Evolutionary conservation across 2,888 invertebrate genomes (phyloP).

Genomic region (Pasiphila rectangulata): DNA sequence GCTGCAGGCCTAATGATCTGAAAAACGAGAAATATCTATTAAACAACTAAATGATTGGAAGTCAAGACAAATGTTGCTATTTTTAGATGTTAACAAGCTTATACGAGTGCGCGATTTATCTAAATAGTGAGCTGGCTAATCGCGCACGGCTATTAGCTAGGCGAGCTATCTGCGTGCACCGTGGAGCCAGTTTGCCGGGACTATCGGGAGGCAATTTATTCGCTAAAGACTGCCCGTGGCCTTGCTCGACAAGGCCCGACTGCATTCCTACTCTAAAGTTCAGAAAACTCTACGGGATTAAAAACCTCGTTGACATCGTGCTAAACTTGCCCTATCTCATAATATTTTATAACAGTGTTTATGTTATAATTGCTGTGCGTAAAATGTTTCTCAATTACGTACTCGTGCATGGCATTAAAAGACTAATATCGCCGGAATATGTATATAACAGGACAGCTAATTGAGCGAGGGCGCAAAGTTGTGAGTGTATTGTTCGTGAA

Average conservation of each 20-base stretch:
- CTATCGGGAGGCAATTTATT: conserved; percentile 70
- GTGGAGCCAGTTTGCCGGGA: conserved; percentile 52
- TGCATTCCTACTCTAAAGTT: conserved; percentile 65
- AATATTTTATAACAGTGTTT: conserved; percentile 10
- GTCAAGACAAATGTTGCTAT: conserved; percentile 16
- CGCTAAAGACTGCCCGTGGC: conserved; percentile 66
- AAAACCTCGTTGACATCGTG: conserved; percentile 45
- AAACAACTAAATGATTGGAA: conserved; percentile 14
- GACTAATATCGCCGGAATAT: neutral
- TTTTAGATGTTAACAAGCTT: conserved; percentile 22
- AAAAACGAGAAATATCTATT: conserved; percentile 35
- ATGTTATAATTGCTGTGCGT: neutral
- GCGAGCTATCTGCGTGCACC: conserved; percentile 43
- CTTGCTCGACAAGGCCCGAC: conserved; percentile 51
- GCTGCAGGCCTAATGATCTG: conserved; percentile 90
- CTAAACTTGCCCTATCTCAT: conserved; percentile 20
- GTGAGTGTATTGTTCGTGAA: conserved; percentile 12
- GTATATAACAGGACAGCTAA: conserved; percentile 4
- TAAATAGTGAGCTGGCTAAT: conserved; percentile 62
- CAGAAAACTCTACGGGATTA: conserved; percentile 63
- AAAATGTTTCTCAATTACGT: conserved; percentile 5
- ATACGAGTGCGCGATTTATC: conserved; percentile 44
- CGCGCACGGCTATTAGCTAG: conserved; percentile 62
- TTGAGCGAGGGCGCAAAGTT: conserved; percentile 10
- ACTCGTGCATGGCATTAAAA: conserved; percentile 2